Conservation (phyloP, 64 coral and sea anemone genomes). For the Platygyra sinensis region DNA sequence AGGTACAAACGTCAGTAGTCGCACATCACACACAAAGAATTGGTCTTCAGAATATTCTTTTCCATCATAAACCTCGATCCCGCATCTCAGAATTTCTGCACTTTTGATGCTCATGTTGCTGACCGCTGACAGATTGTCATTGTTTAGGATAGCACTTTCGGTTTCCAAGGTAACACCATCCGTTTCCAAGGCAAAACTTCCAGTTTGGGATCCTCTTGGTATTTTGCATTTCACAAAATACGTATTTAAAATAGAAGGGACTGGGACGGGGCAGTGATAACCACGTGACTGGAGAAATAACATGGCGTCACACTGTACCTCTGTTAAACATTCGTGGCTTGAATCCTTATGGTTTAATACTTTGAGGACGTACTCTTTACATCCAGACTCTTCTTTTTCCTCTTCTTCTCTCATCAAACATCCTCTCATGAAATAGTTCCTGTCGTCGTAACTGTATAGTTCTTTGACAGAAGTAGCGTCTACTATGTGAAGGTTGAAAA, state of each 20-base stretch:
- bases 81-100: neutral
- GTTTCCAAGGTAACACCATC: neutral
- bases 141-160: neutral
- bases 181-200: neutral
- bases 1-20: neutral
- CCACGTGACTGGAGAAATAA: conserved; percentile 22
- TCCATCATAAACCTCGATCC: conserved; percentile 22
- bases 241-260: neutral
- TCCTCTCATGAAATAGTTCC: conserved; percentile 45
- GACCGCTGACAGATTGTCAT: neutral
- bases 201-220: neutral
- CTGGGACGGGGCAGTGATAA: conserved; percentile 1
- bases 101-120: neutral
- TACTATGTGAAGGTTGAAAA: conserved; percentile 41
- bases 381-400: neutral
- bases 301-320: conserved; percentile 50
- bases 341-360: conserved; percentile 59
- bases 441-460: conserved; percentile 57
- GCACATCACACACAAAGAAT: conserved; percentile 16
- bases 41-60: conserved; percentile 2
- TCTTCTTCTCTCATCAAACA: neutral
- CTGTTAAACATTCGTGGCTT: conserved; percentile 7
- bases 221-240: conserved; percentile 25
- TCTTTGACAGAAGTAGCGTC: conserved; percentile 46
- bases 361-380: conserved; percentile 48